Percentiles rank a stretch among this genome's conserved stretches.
phyloP scores from a whole-genome alignment of 2,113 vertebrate genomes.

The Mormoops blainvillei region DNA sequence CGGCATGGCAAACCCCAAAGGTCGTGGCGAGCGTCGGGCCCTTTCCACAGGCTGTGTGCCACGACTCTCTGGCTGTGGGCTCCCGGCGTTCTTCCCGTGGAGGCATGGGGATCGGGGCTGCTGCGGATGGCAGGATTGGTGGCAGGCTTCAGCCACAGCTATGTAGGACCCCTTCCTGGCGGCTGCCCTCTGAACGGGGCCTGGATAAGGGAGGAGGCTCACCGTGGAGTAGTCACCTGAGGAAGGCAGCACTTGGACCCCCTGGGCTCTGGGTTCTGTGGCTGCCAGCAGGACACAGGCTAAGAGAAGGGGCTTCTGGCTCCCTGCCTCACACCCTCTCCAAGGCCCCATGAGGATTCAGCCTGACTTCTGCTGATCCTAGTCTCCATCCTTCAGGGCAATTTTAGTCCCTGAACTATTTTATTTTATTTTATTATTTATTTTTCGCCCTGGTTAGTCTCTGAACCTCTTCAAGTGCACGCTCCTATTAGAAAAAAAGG shows the following conservation, averaged over 20 bases:
- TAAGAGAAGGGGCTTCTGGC: neutral
- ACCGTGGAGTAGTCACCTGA: neutral
- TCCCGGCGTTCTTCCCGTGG: neutral
- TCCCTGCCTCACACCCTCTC: neutral
- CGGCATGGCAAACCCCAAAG: neutral
- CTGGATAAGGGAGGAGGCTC: neutral
- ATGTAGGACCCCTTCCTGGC: neutral
- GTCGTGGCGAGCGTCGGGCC: neutral
- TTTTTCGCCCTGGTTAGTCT: too few relatives aligned
- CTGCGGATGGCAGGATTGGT: neutral
- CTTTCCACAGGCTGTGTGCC: neutral
- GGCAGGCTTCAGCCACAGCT: neutral
- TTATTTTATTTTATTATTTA: too few relatives aligned
- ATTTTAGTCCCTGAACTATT: neutral
- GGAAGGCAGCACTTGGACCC: neutral
- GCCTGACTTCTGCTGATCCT: neutral
- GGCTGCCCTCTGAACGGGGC: neutral
- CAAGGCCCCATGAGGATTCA: neutral
- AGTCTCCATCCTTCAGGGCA: neutral
- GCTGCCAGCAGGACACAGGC: neutral
- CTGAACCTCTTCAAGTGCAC: neutral
- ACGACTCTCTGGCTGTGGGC: constrained; percentile 24
- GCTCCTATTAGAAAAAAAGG: neutral
- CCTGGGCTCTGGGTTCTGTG: neutral
- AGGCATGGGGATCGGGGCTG: neutral